These are phyloP conservation scores for Euphonia xanthogaster DNA, from an alignment of 2,797 vertebrate genomes.

Conservation along the genomic window DNA sequence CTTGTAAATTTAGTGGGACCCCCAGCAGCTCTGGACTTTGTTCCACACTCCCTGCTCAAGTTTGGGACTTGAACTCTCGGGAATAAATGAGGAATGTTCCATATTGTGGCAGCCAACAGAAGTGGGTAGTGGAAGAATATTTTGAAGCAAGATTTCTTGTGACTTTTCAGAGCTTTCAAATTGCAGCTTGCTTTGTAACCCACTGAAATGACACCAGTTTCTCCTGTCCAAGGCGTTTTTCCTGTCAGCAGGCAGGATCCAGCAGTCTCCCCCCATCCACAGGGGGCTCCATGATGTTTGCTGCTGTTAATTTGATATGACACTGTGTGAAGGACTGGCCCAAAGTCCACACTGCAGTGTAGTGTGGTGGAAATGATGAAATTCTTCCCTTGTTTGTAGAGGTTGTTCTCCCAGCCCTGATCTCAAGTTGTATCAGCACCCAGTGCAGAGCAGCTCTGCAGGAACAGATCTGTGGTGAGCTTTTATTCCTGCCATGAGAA, in stretches of 20 bases:
- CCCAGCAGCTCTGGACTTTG: not conserved
- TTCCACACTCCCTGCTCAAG: fast-evolving
- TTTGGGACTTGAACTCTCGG: not conserved
- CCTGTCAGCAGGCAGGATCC: not conserved
- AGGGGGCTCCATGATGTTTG: constrained; percentile 8
- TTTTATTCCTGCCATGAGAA: not conserved
- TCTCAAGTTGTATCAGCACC: not conserved
- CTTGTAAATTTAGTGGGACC: not conserved
- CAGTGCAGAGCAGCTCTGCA: not conserved
- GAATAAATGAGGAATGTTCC: not conserved
- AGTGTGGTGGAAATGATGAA: not conserved
- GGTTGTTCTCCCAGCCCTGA: not conserved
- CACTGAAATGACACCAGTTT: not conserved
- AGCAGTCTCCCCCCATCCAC: not conserved
- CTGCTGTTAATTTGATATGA: not conserved
- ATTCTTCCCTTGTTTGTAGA: not conserved
- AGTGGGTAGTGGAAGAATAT: not conserved
- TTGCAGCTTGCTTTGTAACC: not conserved
- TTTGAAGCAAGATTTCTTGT: not conserved
- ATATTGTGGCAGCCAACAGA: not conserved
- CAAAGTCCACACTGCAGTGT: not conserved
- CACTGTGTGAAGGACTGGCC: not conserved
- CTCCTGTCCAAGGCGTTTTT: not conserved
- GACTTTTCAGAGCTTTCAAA: not conserved
- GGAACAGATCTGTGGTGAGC: not conserved